These are phyloP conservation scores for Idris sp. DNA, from an alignment of 1,140 invertebrate species.

Conservation along the genomic window DNA sequence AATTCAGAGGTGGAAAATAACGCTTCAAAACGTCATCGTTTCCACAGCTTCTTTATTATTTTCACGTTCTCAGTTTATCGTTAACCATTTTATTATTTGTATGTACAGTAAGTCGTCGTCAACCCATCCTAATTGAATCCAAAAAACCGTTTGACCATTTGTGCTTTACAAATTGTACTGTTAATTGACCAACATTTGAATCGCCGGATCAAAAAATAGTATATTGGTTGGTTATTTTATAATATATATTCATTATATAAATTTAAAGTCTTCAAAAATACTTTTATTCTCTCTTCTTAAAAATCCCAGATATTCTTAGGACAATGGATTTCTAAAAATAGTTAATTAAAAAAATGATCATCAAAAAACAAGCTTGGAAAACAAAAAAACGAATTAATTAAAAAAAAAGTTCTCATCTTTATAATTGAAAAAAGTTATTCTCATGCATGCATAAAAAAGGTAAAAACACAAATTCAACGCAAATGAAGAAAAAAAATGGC, in stretches of 20 bases:
- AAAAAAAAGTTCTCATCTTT: constrained; percentile 4
- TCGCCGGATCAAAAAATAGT: constrained; percentile 51
- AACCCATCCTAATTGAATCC: constrained; percentile 65
- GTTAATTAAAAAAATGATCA: too few relatives aligned
- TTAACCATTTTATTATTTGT: constrained; percentile 68
- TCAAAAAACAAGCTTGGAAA: too few relatives aligned
- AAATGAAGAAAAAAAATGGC: constrained; percentile 54
- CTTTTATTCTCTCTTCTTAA: neutral
- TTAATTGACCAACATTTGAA: constrained; percentile 62
- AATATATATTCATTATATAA: too few relatives aligned
- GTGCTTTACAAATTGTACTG: constrained; percentile 55
- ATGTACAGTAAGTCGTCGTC: constrained; percentile 73
- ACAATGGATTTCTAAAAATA: too few relatives aligned
- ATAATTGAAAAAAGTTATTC: constrained; percentile 6
- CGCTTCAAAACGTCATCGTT: constrained; percentile 59
- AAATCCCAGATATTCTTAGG: neutral
- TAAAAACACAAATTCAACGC: constrained; percentile 36
- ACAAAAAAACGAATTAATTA: too few relatives aligned
- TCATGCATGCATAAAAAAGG: constrained; percentile 26
- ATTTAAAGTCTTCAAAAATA: constrained; percentile 15
- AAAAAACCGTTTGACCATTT: constrained; percentile 62
- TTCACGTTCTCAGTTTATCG: constrained; percentile 70
- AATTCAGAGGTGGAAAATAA: constrained; percentile 45
- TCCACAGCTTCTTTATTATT: constrained; percentile 74
- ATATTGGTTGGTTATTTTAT: too few relatives aligned